Evolutionary conservation across 1,140 invertebrate species (phyloP), one percentile per base, ranked within the genome.

Genomic region (Hypsibius dujardini): DNA sequence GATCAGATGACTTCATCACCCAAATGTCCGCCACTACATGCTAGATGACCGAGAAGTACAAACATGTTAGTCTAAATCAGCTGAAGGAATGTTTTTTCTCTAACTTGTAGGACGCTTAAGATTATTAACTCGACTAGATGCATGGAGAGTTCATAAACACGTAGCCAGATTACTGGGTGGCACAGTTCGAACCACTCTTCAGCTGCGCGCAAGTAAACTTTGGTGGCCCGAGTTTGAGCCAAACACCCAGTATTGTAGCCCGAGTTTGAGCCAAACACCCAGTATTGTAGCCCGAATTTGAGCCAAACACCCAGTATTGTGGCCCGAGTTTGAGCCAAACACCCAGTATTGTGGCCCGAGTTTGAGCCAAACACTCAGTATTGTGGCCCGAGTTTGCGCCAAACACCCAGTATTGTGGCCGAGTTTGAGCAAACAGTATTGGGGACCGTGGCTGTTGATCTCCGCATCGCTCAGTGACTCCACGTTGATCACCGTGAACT

Each of bases 401-500:
- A 56, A 56, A 56, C n/a, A 7, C 7, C n/a, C n/a, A 56, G 7
- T 56, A 56, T 56, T 47, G 62, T 45, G 45, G 47, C 69, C 70
- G 47, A 72, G 71, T 72, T 42, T 56, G 12, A 40, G 15, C 40
- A 76, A 7, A 40, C 7, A 7, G 15, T 28, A 79, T 69, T 74
- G 74, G 2, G 70, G 45, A 60, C 72, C 73, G 7, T 71, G 77
- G 73, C 56, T 75, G 74, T 71, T 74, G 42, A 74, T 75, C 73
- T 94, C 86, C 78, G 88, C 86, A 50, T 89, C 85, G 73, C 82
- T 81, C 1, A 95, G 86, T 56, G 87, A 80, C 76, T 96, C 92
- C 73, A 95, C 86, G 77, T 98, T 89, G 88, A 98, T 95, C 0
- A 98, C 90, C 75, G 90, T 86, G 77, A 90, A 99, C 79, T 98